phyloP scores from a whole-genome alignment of 1,140 invertebrate genomes.

The Drosophila ercepeae region DNA sequence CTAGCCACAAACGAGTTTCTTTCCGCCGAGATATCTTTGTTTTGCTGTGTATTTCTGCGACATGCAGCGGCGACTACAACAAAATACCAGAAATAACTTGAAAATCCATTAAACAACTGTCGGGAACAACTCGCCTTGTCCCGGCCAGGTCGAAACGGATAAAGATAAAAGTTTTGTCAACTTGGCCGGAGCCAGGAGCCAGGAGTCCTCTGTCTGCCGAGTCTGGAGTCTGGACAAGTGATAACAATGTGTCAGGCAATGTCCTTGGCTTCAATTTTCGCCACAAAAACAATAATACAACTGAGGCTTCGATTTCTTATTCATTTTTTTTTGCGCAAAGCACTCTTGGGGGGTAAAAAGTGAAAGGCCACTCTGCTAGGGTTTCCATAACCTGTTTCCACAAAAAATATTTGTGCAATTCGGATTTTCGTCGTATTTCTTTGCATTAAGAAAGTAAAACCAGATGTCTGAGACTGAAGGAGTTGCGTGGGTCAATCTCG shows the following conservation, averaged over 20 bases:
- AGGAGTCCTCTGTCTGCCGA: too few relatives aligned
- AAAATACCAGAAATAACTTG: constrained; percentile 82
- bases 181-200: constrained; percentile 1
- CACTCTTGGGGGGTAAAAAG: constrained; percentile 39
- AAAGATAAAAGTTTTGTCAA: constrained; percentile 74
- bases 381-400: constrained; percentile 57
- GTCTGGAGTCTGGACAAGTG: constrained; percentile 56
- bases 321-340: constrained; percentile 41
- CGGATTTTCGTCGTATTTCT: constrained; percentile 9
- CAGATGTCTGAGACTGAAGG: constrained; percentile 31
- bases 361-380: constrained; percentile 59
- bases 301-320: constrained; percentile 20
- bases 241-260: constrained; percentile 76
- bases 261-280: constrained; percentile 69
- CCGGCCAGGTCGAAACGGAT: constrained; percentile 53
- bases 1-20: constrained; percentile 70
- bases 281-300: constrained; percentile 1
- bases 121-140: constrained; percentile 6
- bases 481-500: constrained; percentile 32
- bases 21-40: constrained; percentile 70
- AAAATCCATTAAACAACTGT: constrained; percentile 77
- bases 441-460: constrained; percentile 56
- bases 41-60: constrained; percentile 47
- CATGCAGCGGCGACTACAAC: constrained; percentile 68
- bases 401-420: constrained; percentile 52